Conservation (phyloP, 53 echinoderm and acorn worm genomes). For the Holothuria leucospilota region DNA sequence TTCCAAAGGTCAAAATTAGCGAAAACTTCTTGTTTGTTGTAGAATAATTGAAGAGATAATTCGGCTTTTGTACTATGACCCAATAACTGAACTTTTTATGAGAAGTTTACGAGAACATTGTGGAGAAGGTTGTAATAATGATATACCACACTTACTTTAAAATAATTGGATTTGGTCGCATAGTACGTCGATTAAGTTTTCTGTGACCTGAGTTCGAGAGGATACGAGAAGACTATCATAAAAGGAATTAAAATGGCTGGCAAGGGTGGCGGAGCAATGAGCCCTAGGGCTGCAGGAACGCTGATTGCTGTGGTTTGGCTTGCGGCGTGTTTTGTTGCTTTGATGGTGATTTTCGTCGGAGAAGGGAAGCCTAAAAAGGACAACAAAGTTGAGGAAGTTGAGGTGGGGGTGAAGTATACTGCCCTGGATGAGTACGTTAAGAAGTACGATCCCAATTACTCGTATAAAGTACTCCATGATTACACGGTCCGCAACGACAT, state of each 20-base stretch:
- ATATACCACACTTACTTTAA: no score
- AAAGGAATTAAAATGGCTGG: constrained; percentile 8
- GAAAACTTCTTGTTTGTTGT: no score
- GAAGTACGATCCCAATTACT: constrained; percentile 47
- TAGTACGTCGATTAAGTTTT: no score
- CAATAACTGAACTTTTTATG: no score
- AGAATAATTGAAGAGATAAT: no score
- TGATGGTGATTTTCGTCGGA: constrained; percentile 23
- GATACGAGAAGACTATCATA: no score
- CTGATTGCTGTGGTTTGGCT: constrained; percentile 3
- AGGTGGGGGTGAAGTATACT: neutral
- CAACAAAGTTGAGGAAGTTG: neutral
- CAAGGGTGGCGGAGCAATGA: constrained; percentile 18
- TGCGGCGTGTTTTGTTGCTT: neutral
- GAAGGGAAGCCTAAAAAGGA: constrained; percentile 25
- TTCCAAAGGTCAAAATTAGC: no score
- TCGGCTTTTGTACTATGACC: no score
- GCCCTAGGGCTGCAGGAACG: neutral
- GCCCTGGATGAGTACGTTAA: constrained; percentile 67
- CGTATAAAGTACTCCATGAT: constrained; percentile 33
- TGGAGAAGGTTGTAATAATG: no score
- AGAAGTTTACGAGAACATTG: no score
- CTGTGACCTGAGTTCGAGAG: no score
- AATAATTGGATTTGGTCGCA: no score
- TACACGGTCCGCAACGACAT: constrained; percentile 8